Evolutionary conservation across 2,888 invertebrate species (phyloP).

Genomic region (Scaptodrosophila latifasciaeformis): DNA sequence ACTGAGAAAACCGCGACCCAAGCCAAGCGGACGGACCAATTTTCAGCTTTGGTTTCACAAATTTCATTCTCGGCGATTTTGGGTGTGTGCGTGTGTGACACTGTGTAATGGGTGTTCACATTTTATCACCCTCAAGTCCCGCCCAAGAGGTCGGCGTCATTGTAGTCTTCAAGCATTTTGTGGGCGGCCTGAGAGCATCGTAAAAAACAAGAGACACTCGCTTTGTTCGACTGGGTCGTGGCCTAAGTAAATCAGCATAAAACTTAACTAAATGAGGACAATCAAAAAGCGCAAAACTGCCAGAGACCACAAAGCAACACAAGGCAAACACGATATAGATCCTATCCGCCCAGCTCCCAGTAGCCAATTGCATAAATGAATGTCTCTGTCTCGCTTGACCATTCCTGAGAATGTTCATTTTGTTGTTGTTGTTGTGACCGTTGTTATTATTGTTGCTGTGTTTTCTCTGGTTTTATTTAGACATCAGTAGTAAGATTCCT

Average conservation of each 20-base stretch:
- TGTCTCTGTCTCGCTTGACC: too few species aligned
- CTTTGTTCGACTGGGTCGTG: slow-evolving; percentile 18
- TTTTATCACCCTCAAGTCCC: slow-evolving; percentile 42
- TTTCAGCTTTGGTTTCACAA: too few species aligned
- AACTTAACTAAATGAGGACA: slow-evolving; percentile 64
- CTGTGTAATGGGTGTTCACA: slow-evolving; percentile 40
- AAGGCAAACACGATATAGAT: background rate
- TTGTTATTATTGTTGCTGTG: too few species aligned
- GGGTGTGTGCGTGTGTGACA: too few species aligned
- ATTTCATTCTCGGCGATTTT: too few species aligned
- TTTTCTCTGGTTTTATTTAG: slow-evolving; percentile 30
- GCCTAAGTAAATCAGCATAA: slow-evolving; percentile 65
- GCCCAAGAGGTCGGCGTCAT: background rate
- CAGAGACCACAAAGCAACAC: background rate
- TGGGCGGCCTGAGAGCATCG: slow-evolving; percentile 51
- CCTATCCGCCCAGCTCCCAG: background rate
- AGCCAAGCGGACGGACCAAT: too few species aligned
- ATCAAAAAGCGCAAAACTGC: slow-evolving; percentile 50
- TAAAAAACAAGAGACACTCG: slow-evolving; percentile 35
- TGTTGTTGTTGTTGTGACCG: too few species aligned
- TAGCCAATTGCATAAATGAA: slow-evolving; percentile 39
- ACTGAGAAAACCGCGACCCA: too few species aligned
- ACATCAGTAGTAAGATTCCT: slow-evolving; percentile 24
- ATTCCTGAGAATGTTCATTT: too few species aligned
- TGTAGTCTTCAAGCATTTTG: slow-evolving; percentile 1